Base-by-base conservation (phyloP, 23 tunicate species). In the Corella eumyota region DNA sequence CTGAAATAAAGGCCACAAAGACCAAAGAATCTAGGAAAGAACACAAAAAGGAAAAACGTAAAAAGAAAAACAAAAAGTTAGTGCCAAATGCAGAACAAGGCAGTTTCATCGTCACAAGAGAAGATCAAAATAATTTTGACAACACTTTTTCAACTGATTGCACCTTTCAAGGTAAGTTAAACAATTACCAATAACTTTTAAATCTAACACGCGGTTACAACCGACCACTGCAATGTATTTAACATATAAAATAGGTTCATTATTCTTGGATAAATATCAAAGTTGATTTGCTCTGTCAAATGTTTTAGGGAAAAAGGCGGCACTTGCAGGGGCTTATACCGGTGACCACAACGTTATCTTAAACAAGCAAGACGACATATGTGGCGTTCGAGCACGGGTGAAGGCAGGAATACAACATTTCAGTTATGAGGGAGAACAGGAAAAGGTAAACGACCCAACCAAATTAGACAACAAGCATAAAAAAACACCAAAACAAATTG, bases 321-420 rank as follows among this genome's bases (percentile, higher is more conserved):
- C 94, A 6, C 94, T 83, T 0, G 99, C 99, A 30, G 99, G 99
- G 1, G 99, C 99, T 3, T 93, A 84, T 52, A 93, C 94, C 3
- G 99, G 99, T 1, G 99, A 93, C 58, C 82, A 80, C 62, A 93
- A 93, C 75, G 95, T 87, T 1, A 69, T 93, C 9, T 25, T 62
- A 28, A 56, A 67, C 2, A 56, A 77, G 27, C 46, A 46, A 36
- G 69, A 57, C 30, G 99, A 93, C 26, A 46, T 93, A 35, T 50
- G 75, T 25, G 99, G 99, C 1, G 86, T 93, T 3, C 50, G 56
- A 29, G 60, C 81, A 2, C 66, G 99, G 4, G 99, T 93, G 22
- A 17, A 33, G 32, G 99, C 99, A 6, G 99, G 99, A 66, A 84
- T 93, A 34, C 93, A 84, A 64, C 99, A 93, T 78, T 93, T 93